Evolutionary conservation across 2,113 vertebrate species (phyloP).

Genomic region (Paramormyrops kingsleyae): DNA sequence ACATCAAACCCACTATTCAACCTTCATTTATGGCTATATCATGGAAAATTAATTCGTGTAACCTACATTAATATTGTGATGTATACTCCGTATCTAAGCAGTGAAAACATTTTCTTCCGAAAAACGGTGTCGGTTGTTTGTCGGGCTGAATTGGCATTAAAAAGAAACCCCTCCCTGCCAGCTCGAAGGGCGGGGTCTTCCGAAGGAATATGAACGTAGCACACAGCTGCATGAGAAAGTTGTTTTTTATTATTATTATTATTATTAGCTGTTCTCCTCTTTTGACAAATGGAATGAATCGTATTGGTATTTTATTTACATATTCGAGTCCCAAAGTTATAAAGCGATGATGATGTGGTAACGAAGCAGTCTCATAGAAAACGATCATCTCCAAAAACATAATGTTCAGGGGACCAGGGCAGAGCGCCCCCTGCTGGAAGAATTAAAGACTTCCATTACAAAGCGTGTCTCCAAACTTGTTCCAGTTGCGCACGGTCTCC

Average conservation of each 20-base stretch:
- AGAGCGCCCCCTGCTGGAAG: conserved; percentile 37
- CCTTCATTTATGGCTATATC: background rate
- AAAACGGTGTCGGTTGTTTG: background rate
- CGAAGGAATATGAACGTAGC: conserved; percentile 12
- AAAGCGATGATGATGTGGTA: conserved; percentile 50
- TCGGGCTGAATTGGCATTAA: background rate
- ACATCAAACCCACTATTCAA: background rate
- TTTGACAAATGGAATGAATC: conserved; percentile 78
- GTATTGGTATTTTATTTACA: conserved; percentile 64
- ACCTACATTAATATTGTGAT: background rate
- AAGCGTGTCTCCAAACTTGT: conserved; percentile 36
- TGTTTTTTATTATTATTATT: conserved; percentile 41
- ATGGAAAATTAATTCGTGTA: background rate
- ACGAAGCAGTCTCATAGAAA: conserved; percentile 52
- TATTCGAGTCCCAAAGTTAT: conserved; percentile 57
- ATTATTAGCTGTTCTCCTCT: conserved; percentile 75
- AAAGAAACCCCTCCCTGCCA: background rate
- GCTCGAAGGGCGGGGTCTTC: background rate
- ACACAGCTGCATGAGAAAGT: conserved; percentile 64
- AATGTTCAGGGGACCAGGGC: conserved; percentile 47
- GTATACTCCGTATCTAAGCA: background rate
- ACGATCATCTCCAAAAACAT: conserved; percentile 50
- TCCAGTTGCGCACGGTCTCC: conserved; percentile 38
- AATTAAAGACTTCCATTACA: conserved; percentile 36
- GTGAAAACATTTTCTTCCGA: background rate